These are phyloP conservation scores for Galerucella calmariensis DNA, from an alignment of 2,888 invertebrate species.

Conservation along the genomic window DNA sequence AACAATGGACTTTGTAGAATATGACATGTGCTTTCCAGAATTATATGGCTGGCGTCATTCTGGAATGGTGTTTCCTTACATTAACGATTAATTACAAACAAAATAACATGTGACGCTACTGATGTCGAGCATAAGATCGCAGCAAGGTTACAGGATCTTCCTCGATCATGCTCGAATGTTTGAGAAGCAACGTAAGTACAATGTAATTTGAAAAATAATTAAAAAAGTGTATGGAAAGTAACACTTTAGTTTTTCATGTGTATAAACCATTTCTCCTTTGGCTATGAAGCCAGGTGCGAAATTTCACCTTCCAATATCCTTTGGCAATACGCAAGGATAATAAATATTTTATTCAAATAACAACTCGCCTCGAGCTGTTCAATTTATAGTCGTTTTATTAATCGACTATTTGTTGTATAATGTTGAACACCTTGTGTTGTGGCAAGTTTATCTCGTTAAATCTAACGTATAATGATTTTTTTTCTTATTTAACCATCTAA, in stretches of 20 bases:
- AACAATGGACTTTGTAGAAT: no score
- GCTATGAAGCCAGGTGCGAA: background rate
- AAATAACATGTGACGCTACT: no score
- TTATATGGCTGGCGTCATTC: no score
- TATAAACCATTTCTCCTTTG: background rate
- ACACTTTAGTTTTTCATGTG: background rate
- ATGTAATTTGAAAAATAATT: no score
- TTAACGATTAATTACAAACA: no score
- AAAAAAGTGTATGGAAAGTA: background rate
- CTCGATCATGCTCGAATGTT: no score
- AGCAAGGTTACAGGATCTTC: no score
- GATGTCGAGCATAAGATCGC: no score
- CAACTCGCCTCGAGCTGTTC: conserved; percentile 2
- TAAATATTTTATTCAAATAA: conserved; percentile 19
- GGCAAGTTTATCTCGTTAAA: conserved; percentile 9
- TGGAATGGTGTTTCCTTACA: no score
- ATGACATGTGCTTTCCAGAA: no score
- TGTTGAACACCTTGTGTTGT: conserved; percentile 10
- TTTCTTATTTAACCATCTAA: conserved; percentile 6
- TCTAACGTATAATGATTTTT: background rate
- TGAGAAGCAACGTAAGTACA: no score
- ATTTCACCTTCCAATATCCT: conserved; percentile 16
- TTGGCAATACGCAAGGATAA: conserved; percentile 9
- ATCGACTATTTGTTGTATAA: conserved; percentile 17
- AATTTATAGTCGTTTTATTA: conserved; percentile 13